phyloP scores from a whole-genome alignment of 2,113 vertebrate species.

The Sphyrna mokarran region DNA sequence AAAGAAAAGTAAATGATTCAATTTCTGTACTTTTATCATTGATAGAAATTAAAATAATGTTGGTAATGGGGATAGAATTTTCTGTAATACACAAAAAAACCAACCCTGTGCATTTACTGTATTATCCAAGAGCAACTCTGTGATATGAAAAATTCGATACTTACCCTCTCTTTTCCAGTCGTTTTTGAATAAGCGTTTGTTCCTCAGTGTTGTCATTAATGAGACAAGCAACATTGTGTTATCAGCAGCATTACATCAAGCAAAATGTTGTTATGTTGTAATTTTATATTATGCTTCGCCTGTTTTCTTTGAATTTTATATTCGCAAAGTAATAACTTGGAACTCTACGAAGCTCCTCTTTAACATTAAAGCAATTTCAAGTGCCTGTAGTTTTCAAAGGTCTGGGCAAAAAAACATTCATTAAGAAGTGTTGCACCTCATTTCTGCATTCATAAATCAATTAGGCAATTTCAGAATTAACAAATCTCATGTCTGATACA shows the following conservation, averaged over 20 bases:
- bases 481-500: slow-evolving; percentile 22
- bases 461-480: slow-evolving; percentile 18
- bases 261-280: neutral
- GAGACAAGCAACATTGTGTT: neutral
- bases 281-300: neutral
- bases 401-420: neutral
- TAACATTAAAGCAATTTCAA: neutral
- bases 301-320: neutral
- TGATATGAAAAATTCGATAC: neutral
- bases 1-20: neutral
- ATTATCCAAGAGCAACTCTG: neutral
- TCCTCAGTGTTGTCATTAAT: neutral
- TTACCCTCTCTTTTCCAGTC: neutral
- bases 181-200: neutral
- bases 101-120: neutral
- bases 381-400: slow-evolving; percentile 10
- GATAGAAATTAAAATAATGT: neutral
- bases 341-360: neutral
- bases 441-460: slow-evolving; percentile 24
- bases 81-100: neutral
- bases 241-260: neutral
- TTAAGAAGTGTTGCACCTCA: slow-evolving; percentile 6
- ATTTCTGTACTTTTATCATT: neutral
- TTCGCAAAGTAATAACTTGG: neutral
- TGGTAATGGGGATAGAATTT: neutral